These are phyloP conservation scores for Gastrophryne carolinensis DNA, from an alignment of 2,797 vertebrate genomes.

Conservation along the genomic window DNA sequence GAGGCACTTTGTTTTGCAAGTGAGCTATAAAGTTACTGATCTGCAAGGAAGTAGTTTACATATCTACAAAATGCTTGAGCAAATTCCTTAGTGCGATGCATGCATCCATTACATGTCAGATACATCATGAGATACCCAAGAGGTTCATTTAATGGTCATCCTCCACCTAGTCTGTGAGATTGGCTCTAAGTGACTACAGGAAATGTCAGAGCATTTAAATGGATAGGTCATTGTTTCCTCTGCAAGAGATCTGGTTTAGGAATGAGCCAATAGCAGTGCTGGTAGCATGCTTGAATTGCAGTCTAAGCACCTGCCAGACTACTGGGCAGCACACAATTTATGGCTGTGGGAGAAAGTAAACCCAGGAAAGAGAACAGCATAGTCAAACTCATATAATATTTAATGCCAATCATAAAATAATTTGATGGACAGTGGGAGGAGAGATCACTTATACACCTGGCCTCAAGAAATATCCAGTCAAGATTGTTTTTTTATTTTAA, in stretches of 20 bases:
- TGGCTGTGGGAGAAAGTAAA: slow-evolving; percentile 15
- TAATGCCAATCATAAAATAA: no score
- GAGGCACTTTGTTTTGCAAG: not conserved
- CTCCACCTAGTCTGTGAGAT: slow-evolving; percentile 46
- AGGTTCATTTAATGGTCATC: slow-evolving; percentile 49
- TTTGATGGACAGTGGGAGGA: no score
- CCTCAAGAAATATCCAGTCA: no score
- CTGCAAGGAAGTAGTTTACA: slow-evolving; percentile 30
- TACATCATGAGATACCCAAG: slow-evolving; percentile 14
- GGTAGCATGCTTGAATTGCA: slow-evolving; percentile 16
- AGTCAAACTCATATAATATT: no score
- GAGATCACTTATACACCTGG: no score
- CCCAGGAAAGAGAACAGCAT: no score
- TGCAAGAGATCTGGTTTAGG: slow-evolving; percentile 29
- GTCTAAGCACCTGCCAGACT: slow-evolving; percentile 35
- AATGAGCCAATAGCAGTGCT: slow-evolving; percentile 8
- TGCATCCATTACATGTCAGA: slow-evolving; percentile 39
- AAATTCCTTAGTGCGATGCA: slow-evolving; percentile 33
- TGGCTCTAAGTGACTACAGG: slow-evolving; percentile 51
- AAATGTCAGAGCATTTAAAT: slow-evolving; percentile 47
- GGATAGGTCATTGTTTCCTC: slow-evolving; percentile 43
- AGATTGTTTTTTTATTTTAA: no score
- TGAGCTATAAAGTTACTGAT: slow-evolving; percentile 41
- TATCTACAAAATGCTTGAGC: slow-evolving; percentile 39
- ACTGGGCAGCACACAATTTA: slow-evolving; percentile 15